Percentiles rank a stretch among this genome's conserved stretches.
These are phyloP conservation scores for Zygogramma bicolorata DNA, from an alignment of 2,888 invertebrate genomes.

Conservation along the genomic window DNA sequence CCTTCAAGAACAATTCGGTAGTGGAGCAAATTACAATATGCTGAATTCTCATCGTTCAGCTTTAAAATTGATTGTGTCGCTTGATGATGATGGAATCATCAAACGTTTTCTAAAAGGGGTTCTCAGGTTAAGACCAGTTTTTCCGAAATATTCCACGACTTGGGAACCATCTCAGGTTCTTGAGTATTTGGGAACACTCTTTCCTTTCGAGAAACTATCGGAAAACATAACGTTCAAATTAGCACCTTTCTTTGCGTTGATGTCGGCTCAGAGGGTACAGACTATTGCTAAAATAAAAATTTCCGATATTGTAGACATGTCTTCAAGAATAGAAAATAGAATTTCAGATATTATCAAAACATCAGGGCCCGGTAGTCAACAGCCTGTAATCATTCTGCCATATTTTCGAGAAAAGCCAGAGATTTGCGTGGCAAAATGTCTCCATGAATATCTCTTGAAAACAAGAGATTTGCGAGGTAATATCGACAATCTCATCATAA, in stretches of 20 bases:
- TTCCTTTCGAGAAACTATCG: background rate
- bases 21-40: too few relatives aligned
- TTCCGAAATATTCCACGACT: constrained; percentile 27
- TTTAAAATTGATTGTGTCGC: background rate
- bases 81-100: constrained; percentile 9
- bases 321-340: constrained; percentile 18
- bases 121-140: constrained; percentile 4
- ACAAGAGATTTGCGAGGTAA: background rate
- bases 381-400: constrained; percentile 20
- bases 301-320: constrained; percentile 6
- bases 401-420: constrained; percentile 24
- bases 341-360: constrained; percentile 33
- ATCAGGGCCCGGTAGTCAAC: constrained; percentile 10
- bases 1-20: background rate
- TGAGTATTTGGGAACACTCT: constrained; percentile 1
- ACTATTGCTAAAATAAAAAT: constrained; percentile 25
- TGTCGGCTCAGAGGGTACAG: constrained; percentile 23
- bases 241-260: constrained; percentile 12
- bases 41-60: too few relatives aligned
- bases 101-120: constrained; percentile 35
- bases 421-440: constrained; percentile 27
- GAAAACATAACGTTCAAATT: constrained; percentile 19
- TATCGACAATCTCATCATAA: constrained; percentile 8
- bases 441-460: constrained; percentile 7
- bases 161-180: constrained; percentile 25